A percentile compares a stretch with the other conserved stretches of the same genome.
Evolutionary conservation across 2,113 vertebrate species (phyloP).

Genomic region (Oncorhynchus mykiss): DNA sequence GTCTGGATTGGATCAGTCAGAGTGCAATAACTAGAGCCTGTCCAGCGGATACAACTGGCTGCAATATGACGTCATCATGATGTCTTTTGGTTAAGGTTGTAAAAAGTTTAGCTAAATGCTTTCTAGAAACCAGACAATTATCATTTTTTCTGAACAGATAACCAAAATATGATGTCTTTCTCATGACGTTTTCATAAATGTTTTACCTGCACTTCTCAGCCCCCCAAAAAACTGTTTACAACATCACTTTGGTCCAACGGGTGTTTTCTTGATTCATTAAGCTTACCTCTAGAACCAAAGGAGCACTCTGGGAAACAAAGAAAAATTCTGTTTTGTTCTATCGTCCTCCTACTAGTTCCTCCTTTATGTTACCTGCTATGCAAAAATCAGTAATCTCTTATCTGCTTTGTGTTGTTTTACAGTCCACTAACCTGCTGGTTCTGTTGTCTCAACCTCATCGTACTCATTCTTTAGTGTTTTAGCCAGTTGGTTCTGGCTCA

Average conservation of each 20-base stretch:
- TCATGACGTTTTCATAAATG: no score
- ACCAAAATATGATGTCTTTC: no score
- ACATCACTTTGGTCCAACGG: no score
- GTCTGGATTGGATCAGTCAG: background rate
- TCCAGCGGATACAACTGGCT: no score
- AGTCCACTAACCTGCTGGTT: background rate
- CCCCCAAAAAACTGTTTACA: no score
- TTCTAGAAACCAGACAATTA: background rate
- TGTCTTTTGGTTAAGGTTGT: background rate
- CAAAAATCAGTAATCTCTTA: background rate
- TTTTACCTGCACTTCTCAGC: no score
- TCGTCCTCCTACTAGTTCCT: no score
- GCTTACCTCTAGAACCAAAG: no score
- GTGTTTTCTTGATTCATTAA: no score
- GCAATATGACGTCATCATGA: background rate
- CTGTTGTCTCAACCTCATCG: background rate
- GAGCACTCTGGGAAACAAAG: background rate
- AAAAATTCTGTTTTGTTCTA: no score
- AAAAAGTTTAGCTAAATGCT: background rate
- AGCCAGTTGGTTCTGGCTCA: slow-evolving; percentile 15
- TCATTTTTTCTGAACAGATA: no score
- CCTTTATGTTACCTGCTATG: background rate
- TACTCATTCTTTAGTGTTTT: background rate
- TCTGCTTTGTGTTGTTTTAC: background rate
- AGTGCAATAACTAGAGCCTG: no score